Conservation (phyloP, 2,797 vertebrate genomes). For the Phyllotis vaccarum region DNA sequence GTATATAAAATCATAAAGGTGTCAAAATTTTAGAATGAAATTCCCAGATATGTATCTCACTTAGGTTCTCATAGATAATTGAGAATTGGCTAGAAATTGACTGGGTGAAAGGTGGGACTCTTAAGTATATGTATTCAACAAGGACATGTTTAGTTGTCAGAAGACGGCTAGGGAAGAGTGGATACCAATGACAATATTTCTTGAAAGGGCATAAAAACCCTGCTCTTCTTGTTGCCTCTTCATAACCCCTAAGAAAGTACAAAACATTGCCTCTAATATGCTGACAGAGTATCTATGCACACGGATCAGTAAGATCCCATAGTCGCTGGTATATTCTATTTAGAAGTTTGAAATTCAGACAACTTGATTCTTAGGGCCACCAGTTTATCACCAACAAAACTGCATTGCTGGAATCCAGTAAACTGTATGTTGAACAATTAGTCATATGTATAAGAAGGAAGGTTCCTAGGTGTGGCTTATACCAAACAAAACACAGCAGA, state of each 20-base stretch:
- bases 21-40: conserved; percentile 31
- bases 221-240: conserved; percentile 68
- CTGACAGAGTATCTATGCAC: conserved; percentile 79
- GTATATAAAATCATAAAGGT: neutral
- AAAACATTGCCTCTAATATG: conserved; percentile 68
- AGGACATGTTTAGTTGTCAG: conserved; percentile 11
- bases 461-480: neutral
- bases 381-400: conserved; percentile 26
- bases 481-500: neutral
- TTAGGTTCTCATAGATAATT: conserved; percentile 66
- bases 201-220: conserved; percentile 54
- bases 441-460: neutral
- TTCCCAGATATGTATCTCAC: conserved; percentile 37
- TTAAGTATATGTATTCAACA: neutral
- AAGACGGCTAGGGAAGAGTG: conserved; percentile 56
- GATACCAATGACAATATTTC: conserved; percentile 46
- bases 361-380: conserved; percentile 55
- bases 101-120: conserved; percentile 54
- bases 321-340: neutral
- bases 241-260: conserved; percentile 54
- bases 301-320: conserved; percentile 64
- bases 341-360: conserved; percentile 60
- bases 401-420: neutral
- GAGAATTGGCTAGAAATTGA: conserved; percentile 76
- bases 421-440: neutral